Conservation (phyloP, 2,113 vertebrate genomes). For the Empidonax traillii region DNA sequence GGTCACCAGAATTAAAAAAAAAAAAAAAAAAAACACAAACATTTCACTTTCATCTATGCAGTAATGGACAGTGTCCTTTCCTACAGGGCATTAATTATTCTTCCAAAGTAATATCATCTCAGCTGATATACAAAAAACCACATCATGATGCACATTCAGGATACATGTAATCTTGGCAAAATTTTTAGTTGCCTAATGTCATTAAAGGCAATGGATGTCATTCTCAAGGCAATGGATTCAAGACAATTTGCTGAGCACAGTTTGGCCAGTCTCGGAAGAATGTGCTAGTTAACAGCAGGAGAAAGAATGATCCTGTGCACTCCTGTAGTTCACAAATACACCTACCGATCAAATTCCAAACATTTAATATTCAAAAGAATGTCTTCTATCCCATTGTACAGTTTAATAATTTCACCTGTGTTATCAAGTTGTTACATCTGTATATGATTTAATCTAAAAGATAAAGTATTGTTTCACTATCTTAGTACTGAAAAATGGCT, state of each 20-base stretch:
- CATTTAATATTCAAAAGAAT: neutral
- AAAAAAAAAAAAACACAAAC: too few relatives aligned
- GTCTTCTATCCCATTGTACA: neutral
- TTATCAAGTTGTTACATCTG: neutral
- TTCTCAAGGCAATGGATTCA: neutral
- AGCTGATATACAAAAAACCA: neutral
- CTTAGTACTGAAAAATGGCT: neutral
- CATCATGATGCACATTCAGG: neutral
- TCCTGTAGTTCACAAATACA: neutral
- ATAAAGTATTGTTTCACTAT: neutral
- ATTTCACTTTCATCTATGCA: neutral
- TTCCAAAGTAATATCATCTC: neutral
- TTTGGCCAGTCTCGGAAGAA: neutral
- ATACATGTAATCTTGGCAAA: neutral
- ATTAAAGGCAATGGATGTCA: neutral
- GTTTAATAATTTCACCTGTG: neutral
- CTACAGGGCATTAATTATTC: neutral
- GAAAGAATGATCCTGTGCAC: neutral
- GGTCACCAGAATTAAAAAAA: neutral
- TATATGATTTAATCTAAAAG: neutral
- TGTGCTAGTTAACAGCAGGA: neutral
- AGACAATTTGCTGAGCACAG: neutral
- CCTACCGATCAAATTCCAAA: neutral
- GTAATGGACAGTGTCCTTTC: neutral
- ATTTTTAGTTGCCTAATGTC: neutral